A percentile compares a stretch with the other conserved stretches of the same genome.
Conservation (phyloP, 2,113 vertebrate species). For the Urocolius indicus region DNA sequence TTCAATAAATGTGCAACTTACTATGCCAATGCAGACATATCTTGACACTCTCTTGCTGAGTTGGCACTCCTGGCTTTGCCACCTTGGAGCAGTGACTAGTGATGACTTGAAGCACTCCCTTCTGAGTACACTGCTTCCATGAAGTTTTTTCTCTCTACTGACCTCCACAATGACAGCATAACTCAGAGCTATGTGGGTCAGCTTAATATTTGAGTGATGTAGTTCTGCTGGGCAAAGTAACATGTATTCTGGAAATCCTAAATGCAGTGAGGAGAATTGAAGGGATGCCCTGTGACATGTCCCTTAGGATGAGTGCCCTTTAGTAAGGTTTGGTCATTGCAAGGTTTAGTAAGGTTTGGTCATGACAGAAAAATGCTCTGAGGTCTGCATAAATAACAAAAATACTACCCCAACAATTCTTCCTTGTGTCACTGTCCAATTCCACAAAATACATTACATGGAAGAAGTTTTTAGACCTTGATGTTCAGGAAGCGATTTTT, state of each 20-base stretch:
- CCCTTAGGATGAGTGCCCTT: neutral
- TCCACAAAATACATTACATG: neutral
- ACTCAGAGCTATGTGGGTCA: neutral
- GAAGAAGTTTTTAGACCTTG: neutral
- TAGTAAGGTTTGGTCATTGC: neutral
- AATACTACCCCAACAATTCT: neutral
- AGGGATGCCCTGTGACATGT: neutral
- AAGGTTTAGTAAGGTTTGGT: neutral
- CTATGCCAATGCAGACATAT: rapidly evolving
- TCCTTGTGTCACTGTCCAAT: neutral
- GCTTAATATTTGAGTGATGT: neutral
- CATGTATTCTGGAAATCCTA: neutral
- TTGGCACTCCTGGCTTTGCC: neutral
- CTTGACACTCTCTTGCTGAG: neutral
- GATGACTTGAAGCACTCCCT: neutral
- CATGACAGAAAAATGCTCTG: neutral
- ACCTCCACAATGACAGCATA: rapidly evolving
- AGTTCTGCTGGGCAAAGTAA: neutral
- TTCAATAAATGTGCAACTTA: neutral
- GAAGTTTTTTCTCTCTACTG: neutral
- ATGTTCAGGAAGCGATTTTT: neutral
- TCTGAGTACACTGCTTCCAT: neutral
- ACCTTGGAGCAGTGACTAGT: neutral
- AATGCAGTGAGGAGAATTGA: rapidly evolving
- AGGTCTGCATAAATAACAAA: neutral